These are phyloP conservation scores for Atherinosoma microstoma DNA, from an alignment of 2,797 vertebrate species.

Conservation along the genomic window DNA sequence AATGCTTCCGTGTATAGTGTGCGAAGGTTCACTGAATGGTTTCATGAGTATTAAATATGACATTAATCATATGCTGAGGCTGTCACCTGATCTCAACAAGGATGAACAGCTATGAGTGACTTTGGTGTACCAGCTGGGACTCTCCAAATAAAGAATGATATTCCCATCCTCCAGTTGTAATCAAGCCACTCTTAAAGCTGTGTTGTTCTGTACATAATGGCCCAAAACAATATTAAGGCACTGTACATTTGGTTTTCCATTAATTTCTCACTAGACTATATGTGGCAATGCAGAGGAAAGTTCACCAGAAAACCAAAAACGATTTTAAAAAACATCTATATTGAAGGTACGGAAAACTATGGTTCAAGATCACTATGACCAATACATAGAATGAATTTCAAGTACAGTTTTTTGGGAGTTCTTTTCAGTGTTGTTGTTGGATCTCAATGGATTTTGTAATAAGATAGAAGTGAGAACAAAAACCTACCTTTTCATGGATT, in stretches of 20 bases:
- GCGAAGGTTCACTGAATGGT: neutral
- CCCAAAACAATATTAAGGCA: no score
- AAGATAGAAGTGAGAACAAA: constrained; percentile 31
- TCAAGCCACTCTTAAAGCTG: neutral
- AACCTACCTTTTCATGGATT: constrained; percentile 33
- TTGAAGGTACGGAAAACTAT: neutral
- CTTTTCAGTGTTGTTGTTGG: neutral
- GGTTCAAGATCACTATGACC: neutral
- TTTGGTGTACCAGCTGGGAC: neutral
- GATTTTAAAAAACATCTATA: no score
- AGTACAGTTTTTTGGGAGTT: neutral
- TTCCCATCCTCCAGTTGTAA: neutral
- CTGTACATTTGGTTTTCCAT: neutral
- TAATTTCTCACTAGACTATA: neutral
- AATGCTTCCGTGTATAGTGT: neutral
- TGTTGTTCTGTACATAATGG: neutral
- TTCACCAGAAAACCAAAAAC: neutral
- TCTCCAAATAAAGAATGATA: neutral
- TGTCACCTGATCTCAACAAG: neutral
- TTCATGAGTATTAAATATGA: neutral
- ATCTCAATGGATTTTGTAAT: constrained; percentile 16
- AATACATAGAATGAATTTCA: no score
- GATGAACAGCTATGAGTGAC: neutral
- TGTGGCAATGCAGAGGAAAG: neutral
- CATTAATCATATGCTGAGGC: neutral